Evolutionary conservation across 2,888 invertebrate species (phyloP), one percentile per base, ranked within the genome.

Genomic region (Odontocolon sp.): DNA sequence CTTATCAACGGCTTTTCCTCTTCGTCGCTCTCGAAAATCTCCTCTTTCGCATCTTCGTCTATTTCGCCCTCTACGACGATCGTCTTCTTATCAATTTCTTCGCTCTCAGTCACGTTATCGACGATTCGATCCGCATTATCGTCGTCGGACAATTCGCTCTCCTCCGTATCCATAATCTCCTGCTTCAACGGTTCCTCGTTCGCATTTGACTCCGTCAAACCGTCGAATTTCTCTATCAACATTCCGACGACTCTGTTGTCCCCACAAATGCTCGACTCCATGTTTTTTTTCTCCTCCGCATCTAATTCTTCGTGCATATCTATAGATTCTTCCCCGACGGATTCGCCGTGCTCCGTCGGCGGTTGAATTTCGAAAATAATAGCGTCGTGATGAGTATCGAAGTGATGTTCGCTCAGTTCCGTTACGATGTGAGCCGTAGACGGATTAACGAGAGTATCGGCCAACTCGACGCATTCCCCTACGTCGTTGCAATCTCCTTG

Each of bases 1-100:
- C 77, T 72, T 75, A 87, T 86, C 18, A 86, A 66, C 8, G 88
- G 85, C 54, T 83, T 88, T 45, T 88, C 87, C 26, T 86, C 87
- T 18, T 87, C 86, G 14, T 87, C 82, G 14, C 78, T 81, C 21
- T 78, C 78, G 56, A 76, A 61, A n/a, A 21, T 45, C 38, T 78
- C 77, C 21, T 78, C 75, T 42, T 66, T 18, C 40, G 14, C 38
- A 2, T 56, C 45, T n/a, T 33, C 11, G 28, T 42, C 50, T 2
- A 3, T 40, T 2, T 66, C 11, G 26, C 11, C 6, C 6, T 56
- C 31, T 4, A 26, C 23, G 8, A 18, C 8, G 9, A 33, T 9
- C 6, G 1, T 14, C 6, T 4, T 57, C 11, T 42, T 28, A 8
- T 64, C 31, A 8, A 23, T 59, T 2, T 18, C 26, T 8, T 23